Base-by-base conservation (phyloP, 2,797 vertebrate genomes). In the Rhinella marina region DNA sequence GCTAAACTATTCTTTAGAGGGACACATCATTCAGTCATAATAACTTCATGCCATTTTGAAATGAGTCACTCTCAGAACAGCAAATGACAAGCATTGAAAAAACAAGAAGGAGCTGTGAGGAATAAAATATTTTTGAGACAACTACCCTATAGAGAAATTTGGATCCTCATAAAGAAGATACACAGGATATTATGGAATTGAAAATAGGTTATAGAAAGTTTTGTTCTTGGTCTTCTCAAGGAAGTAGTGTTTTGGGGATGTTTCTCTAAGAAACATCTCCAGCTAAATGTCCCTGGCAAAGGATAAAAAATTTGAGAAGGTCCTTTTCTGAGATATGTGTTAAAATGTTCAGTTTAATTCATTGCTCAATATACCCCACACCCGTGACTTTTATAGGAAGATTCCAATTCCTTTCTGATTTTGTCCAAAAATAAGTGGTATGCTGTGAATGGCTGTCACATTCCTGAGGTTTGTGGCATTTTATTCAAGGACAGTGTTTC, bases 401-500 rank as follows among this genome's bases (percentile, higher is more conserved):
- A 70, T 66, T 32, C 23, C 16, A 66, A 77, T 56, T 66, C 25
- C 23, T 11, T 32, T 5, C 73, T 64, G 29, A 78, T 81, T 73
- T 29, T 57, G 29, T n/a, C 61, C 27, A 17, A 23, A 32, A 25
- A 76, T 83, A 54, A 87, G 17, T 68, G 32, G 8, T 79, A 19
- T 56, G 27, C 29, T 70, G 82, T 17, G 41, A 17, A 88, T 61
- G 76, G 52, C 50, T 70, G 27, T 70, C 66, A 70, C 66, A 70
- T 32, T 70, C 27, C 27, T 29, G 19, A 79, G 79, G 72, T 62
- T 72, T 76, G 73, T 76, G 76, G 64, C 54, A 25, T 25, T 70
- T 78, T 70, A 29, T 84, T 79, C 87, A 88, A 73, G 75, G 75
- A 80, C 76, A 62, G 70, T 81, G 76, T 88, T 85, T 64, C 25